These are phyloP conservation scores for Hypotaenidia okinawae DNA, from an alignment of 2,797 vertebrate genomes.

Conservation along the genomic window DNA sequence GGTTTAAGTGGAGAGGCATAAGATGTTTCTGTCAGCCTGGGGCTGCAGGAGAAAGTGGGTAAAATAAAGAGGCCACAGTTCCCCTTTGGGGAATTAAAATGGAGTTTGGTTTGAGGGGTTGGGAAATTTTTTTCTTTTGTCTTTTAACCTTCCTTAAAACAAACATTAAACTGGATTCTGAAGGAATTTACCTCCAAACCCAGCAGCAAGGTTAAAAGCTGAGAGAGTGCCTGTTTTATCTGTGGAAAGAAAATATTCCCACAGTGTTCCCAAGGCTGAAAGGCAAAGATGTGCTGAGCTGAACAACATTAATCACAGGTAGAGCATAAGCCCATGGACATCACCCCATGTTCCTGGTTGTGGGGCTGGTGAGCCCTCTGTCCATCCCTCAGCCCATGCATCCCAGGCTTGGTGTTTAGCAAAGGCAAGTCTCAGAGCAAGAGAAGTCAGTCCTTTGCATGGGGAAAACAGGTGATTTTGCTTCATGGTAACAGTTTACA, in stretches of 20 bases:
- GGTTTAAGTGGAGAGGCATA: background rate
- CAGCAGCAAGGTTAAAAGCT: background rate
- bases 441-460: background rate
- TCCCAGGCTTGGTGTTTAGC: background rate
- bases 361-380: accelerated
- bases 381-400: background rate
- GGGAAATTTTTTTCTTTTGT: background rate
- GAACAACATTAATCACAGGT: background rate
- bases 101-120: background rate
- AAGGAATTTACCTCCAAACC: background rate
- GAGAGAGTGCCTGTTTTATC: background rate
- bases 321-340: no score
- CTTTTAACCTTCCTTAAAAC: background rate
- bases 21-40: background rate
- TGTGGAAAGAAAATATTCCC: background rate
- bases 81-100: background rate
- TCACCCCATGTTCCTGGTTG: background rate
- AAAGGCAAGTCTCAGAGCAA: background rate
- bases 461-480: background rate
- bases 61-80: background rate
- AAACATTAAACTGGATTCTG: background rate
- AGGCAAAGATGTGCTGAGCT: background rate
- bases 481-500: background rate
- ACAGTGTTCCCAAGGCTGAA: background rate
- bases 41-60: background rate